Evolutionary conservation across 2,888 invertebrate species (phyloP), one percentile per base, ranked within the genome.

Genomic region (Macroteleia sp.): DNA sequence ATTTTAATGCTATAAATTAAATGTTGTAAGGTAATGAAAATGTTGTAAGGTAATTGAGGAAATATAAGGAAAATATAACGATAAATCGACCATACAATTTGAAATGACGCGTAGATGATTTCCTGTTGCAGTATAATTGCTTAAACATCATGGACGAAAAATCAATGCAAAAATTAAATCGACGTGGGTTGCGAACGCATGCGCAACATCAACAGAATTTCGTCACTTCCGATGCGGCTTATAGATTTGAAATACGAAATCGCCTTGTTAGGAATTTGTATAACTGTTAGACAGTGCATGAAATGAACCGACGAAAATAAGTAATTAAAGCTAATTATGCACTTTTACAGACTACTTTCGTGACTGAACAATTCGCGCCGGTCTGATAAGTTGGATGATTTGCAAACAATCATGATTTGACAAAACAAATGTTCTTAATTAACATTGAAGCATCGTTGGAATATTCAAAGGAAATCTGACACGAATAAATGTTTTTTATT

Each of bases 191-290:
- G 44, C 3, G 10, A 44, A 25, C 67, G 56, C 67, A 56, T 57
- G 67, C 67, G 56, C 56, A 46, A 57, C 17, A 19, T 8, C n/a
- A 6, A 3, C 8, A 32, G 20, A 42, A 69, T 69, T 46, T 69
- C 69, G 57, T 57, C 69, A 69, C 57, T 69, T 69, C 69, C 69
- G 34, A 57, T 9, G 41, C 2, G 39, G 48, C 28, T 56, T 39
- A 17, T 9, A 39, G n/a, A n/a, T 50, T 57, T 57, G 50, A 59
- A 69, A 41, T n/a, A n/a, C 28, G 48, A 17, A 22, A 22, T 16
- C 14, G 54, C 19, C 48, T 67, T 25, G 12, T 30, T 46, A 3
- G 42, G 34, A 19, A 8, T 14, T 59, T 25, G 57, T 14, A 32
- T 25, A 22, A 69, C 17, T 17, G 42, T 42, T 44, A 22, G 28